A percentile compares a stretch with the other conserved stretches of the same genome.
Conservation (phyloP, 2,888 invertebrate species). For the Ectemnius cavifrons region DNA sequence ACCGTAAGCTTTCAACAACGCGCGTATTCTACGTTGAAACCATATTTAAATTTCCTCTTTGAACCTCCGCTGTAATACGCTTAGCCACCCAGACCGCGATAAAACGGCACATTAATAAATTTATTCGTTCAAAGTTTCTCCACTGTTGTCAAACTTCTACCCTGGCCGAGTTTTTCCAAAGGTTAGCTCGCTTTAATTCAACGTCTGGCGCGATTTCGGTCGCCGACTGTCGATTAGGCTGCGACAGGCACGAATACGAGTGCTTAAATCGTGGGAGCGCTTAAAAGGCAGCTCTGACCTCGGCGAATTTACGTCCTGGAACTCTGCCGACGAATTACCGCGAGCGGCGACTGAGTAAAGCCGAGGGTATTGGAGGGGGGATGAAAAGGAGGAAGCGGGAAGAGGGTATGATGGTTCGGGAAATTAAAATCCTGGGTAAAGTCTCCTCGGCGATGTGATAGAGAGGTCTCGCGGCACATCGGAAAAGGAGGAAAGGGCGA, state of each 20-base stretch:
- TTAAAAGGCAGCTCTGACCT: conserved; percentile 8
- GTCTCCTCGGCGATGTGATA: conserved; percentile 53
- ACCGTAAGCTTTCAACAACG: neutral
- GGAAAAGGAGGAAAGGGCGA: conserved; percentile 37
- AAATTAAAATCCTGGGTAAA: conserved; percentile 69
- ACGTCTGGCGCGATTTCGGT: neutral
- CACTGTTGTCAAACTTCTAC: too few relatives aligned
- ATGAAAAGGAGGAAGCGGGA: neutral
- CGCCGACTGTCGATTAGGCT: conserved; percentile 22
- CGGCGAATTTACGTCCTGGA: conserved; percentile 38
- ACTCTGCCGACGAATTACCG: conserved; percentile 45
- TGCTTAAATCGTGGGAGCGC: conserved; percentile 16
- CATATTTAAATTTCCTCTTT: too few relatives aligned
- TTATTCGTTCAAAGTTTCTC: too few relatives aligned
- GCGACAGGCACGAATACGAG: too few relatives aligned
- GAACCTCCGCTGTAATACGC: too few relatives aligned
- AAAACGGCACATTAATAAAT: too few relatives aligned
- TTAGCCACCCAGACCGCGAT: too few relatives aligned
- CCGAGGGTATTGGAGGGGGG: too few relatives aligned
- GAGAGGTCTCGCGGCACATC: conserved; percentile 42
- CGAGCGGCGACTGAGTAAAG: conserved; percentile 1
- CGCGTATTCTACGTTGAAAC: too few relatives aligned
- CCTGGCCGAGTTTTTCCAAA: too few relatives aligned
- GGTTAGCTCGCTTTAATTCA: too few relatives aligned
- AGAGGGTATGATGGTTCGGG: conserved; percentile 44